Base-by-base conservation (phyloP, 2,113 vertebrate species). In the Calypte anna region DNA sequence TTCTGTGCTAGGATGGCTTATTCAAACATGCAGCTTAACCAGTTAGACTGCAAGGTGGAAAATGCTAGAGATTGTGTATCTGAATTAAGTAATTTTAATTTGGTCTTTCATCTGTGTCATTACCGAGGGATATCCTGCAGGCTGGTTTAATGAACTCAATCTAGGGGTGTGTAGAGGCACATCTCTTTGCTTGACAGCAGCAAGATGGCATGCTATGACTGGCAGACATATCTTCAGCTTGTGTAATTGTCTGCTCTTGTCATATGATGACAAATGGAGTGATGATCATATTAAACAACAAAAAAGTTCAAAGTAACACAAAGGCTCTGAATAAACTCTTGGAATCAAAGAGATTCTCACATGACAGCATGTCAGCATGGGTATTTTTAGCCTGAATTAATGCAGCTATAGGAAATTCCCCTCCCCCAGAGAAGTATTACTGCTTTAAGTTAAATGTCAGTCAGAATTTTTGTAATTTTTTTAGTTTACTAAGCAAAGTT, bases 351-450 rank as follows among this genome's bases (percentile, higher is more conserved):
- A 86, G 94, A 90, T 95, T 96, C 94, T 96, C 86, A 7, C 86
- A 86, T 97, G 95, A 97, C 96, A 96, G 92, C 88, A 69, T 95
- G 95, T 97, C 96, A 95, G 94, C 90, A 48, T 94, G 94, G 82
- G 81, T 97, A 93, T 97, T 96, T 95, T 96, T 96, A 96, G 93
- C 64, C 88, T 93, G 90, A 94, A 96, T 97, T 96, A 96, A 96
- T 96, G 86, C 77, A 86, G 73, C 93, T 93, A 94, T 95, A 97
- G 95, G 94, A 95, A 96, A 95, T 31, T 95, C 94, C 88, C 91
- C 96, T 96, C 95, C 96, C 90, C 91, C 90, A 77, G 90, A 93
- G 72, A 91, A 96, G 82, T 75, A 84, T 64, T 86, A 62, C n/a
- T 0, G 7, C 80, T 69, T 78, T 75, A 95, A 95, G 88, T 88